These are phyloP conservation scores for Anneissia japonica DNA, from an alignment of 35 echinoderm and acorn worm genomes.

Conservation along the genomic window DNA sequence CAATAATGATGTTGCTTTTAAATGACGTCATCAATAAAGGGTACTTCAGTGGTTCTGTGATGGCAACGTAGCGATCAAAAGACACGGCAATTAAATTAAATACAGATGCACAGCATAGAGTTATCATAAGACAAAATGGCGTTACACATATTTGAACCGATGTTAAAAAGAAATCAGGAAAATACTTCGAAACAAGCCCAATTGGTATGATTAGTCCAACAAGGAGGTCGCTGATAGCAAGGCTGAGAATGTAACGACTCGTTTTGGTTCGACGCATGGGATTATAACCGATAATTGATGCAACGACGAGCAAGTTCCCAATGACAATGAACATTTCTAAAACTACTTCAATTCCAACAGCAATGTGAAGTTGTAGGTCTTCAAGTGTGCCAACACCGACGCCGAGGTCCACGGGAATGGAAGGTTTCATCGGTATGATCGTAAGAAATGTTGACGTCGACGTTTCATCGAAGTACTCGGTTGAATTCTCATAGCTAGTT, in stretches of 20 bases:
- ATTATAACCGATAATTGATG: slow-evolving; percentile 5
- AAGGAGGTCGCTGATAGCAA: slow-evolving; percentile 26
- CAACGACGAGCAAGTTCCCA: slow-evolving; percentile 8
- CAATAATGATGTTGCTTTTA: slow-evolving; percentile 42
- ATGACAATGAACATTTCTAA: slow-evolving; percentile 16
- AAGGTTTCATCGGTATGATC: neutral
- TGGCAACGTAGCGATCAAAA: slow-evolving; percentile 52
- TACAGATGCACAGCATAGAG: slow-evolving; percentile 32
- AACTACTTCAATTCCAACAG: neutral
- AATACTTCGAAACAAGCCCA: slow-evolving; percentile 25
- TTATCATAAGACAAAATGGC: slow-evolving; percentile 35
- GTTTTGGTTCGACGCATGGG: slow-evolving; percentile 21
- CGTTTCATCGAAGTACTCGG: neutral
- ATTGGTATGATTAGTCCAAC: slow-evolving; percentile 22
- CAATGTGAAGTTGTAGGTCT: slow-evolving; percentile 11
- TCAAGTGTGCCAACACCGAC: slow-evolving; percentile 23
- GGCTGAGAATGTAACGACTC: slow-evolving; percentile 19
- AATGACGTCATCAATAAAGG: neutral
- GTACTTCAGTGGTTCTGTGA: slow-evolving; percentile 56
- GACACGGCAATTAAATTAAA: slow-evolving; percentile 50
- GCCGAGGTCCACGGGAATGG: slow-evolving; percentile 11
- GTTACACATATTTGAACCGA: slow-evolving; percentile 17
- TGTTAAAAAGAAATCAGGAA: slow-evolving; percentile 20
- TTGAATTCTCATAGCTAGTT: no score
- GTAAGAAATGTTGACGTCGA: neutral